These are phyloP conservation scores for Pyrrhosoma nymphula DNA, from an alignment of 2,888 invertebrate genomes.

Conservation along the genomic window DNA sequence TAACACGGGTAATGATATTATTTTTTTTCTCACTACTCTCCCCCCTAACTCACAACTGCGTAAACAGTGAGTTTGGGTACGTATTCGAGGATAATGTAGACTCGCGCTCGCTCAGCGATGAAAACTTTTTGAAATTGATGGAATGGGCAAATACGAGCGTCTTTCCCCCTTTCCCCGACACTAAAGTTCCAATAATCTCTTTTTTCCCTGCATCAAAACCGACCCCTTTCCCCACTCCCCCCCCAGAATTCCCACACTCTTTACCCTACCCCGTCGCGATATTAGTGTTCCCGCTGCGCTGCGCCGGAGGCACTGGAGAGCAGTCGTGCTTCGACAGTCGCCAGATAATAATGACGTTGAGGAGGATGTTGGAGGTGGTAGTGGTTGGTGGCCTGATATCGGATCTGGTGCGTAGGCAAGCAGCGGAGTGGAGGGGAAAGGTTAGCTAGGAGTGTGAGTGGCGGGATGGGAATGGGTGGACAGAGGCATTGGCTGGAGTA, in stretches of 20 bases:
- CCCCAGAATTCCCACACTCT: background rate
- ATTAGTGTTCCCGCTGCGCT: background rate
- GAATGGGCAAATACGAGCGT: background rate
- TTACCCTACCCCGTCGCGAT: background rate
- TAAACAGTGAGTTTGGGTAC: background rate
- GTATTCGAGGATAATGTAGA: background rate
- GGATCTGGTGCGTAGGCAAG: background rate
- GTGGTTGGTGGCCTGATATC: background rate
- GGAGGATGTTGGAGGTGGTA: too few relatives aligned
- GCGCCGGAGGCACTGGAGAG: background rate
- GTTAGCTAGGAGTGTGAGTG: too few relatives aligned
- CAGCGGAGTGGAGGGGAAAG: background rate
- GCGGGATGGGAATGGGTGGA: too few relatives aligned
- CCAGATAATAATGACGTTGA: conserved; percentile 27
- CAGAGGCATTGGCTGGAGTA: too few relatives aligned
- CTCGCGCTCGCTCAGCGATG: background rate
- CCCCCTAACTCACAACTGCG: background rate
- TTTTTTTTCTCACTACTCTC: background rate
- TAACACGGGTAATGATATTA: background rate
- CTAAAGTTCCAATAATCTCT: background rate
- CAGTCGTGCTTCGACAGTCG: background rate
- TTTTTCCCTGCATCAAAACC: background rate
- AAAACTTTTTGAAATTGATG: background rate
- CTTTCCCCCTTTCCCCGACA: background rate
- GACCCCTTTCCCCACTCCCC: background rate